phyloP scores from a whole-genome alignment of 2,797 vertebrate species.

The Coluber constrictor region DNA sequence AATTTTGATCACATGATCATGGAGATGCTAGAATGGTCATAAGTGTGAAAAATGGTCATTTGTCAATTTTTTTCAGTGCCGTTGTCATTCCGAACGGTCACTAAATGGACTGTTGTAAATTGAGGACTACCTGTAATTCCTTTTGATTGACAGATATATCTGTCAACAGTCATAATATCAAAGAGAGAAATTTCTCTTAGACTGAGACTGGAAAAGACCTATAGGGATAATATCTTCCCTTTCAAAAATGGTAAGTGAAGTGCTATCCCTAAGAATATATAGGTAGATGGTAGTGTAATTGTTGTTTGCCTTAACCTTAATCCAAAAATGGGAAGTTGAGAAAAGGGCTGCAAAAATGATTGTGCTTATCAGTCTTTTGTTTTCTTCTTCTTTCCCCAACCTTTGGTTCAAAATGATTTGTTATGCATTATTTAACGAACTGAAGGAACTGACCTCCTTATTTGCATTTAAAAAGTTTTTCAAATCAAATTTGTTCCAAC shows the following conservation, averaged over 20 bases:
- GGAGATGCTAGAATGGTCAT: too few relatives aligned
- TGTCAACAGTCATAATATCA: neutral
- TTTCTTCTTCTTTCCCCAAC: neutral
- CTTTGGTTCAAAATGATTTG: neutral
- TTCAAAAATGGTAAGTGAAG: neutral
- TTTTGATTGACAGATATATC: neutral
- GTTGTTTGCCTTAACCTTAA: neutral
- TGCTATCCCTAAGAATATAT: neutral
- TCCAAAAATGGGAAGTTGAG: neutral
- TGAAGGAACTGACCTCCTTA: neutral
- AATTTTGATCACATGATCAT: too few relatives aligned
- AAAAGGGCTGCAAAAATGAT: neutral
- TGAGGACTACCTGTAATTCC: too few relatives aligned
- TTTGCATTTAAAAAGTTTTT: neutral
- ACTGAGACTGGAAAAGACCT: neutral
- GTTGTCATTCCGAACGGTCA: too few relatives aligned
- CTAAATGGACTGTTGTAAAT: too few relatives aligned
- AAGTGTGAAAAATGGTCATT: too few relatives aligned
- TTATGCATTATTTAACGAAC: neutral
- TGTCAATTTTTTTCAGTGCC: too few relatives aligned
- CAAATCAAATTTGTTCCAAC: neutral
- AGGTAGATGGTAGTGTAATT: neutral
- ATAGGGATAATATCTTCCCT: neutral
- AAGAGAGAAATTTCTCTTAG: neutral
- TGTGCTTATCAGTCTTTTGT: neutral